A percentile compares a stretch with the other conserved stretches of the same genome.
Conservation (phyloP, 2,888 invertebrate genomes). For the Microctonus hyperodae region DNA sequence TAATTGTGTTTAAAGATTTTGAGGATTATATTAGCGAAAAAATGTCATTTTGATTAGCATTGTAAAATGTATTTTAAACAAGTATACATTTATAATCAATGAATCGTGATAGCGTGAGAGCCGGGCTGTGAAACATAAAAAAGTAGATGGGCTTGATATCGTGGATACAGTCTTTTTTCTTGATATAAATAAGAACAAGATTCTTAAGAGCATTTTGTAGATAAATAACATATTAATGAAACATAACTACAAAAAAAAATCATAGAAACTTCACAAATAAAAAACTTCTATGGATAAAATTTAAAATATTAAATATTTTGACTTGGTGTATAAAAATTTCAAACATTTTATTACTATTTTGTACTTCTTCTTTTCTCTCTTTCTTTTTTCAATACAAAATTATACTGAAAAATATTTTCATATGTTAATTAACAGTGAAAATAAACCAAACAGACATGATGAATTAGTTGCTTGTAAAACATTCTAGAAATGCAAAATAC, state of each 20-base stretch:
- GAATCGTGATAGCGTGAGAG: neutral
- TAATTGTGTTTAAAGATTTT: neutral
- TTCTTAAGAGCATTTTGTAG: neutral
- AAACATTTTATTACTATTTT: neutral
- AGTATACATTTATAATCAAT: neutral
- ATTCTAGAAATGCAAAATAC: neutral
- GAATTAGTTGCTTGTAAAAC: neutral
- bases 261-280: constrained; percentile 9
- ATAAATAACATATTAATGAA: neutral
- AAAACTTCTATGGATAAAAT: neutral
- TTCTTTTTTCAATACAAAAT: neutral
- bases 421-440: neutral
- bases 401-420: neutral
- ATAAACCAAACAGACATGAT: neutral
- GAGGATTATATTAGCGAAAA: neutral
- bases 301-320: neutral
- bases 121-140: neutral
- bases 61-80: neutral
- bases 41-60: neutral
- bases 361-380: neutral
- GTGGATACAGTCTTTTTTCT: neutral
- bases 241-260: neutral
- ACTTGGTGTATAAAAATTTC: neutral
- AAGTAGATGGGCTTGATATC: neutral
- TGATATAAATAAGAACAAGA: neutral